Conservation (phyloP, 1,140 invertebrate species). For the Brachystomella parvula region DNA sequence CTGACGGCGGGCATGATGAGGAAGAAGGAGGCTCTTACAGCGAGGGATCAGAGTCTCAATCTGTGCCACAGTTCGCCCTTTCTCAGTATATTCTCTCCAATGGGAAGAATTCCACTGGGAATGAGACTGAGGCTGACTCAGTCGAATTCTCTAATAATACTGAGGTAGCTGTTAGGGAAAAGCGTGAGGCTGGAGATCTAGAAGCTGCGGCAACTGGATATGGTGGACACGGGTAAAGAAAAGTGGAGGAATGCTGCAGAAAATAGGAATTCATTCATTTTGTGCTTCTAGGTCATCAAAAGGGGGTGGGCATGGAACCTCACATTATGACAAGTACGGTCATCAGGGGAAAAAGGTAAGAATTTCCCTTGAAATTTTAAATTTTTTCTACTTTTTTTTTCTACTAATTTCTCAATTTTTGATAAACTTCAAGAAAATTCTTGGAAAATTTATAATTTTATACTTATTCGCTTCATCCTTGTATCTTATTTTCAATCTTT, state of each 20-base stretch:
- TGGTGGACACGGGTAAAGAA: conserved; percentile 10
- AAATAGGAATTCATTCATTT: not conserved
- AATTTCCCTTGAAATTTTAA: not conserved
- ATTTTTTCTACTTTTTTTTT: not conserved
- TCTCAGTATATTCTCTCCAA: conserved; percentile 14
- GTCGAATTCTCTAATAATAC: no score
- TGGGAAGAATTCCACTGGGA: no score
- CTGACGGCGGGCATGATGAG: conserved; percentile 20
- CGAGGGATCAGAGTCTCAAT: conserved; percentile 16
- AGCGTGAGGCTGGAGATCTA: conserved; percentile 14
- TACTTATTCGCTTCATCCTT: no score
- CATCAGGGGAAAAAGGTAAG: conserved; percentile 17
- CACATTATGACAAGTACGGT: not conserved
- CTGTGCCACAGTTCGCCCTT: conserved; percentile 14
- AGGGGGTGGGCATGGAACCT: not conserved
- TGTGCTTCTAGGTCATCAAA: not conserved
- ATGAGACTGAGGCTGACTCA: no score
- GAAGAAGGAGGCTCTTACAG: not conserved
- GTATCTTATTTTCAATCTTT: no score
- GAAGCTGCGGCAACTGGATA: conserved; percentile 35
- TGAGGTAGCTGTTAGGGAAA: conserved; percentile 19
- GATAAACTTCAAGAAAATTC: no score
- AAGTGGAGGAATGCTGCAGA: not conserved
- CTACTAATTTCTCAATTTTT: not conserved
- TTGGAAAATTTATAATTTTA: no score